A percentile compares a stretch with the other conserved stretches of the same genome.
Evolutionary conservation across 2,797 vertebrate species (phyloP).

Genomic region (Natrix natrix): DNA sequence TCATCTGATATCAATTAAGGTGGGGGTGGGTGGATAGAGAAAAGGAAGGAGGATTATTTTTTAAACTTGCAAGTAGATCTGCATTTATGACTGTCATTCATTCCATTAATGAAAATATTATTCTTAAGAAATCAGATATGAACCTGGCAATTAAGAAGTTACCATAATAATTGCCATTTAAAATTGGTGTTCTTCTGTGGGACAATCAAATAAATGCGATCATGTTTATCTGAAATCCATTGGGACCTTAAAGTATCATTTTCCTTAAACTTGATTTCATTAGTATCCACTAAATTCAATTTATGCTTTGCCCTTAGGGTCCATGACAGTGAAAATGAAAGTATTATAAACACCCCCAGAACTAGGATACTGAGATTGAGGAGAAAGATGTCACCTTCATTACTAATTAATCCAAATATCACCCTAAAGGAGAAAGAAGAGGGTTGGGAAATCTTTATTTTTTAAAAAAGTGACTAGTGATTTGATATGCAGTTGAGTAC

Average conservation of each 20-base stretch:
- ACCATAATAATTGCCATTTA: constrained; percentile 60
- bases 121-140: constrained; percentile 53
- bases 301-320: constrained; percentile 26
- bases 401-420: constrained; percentile 38
- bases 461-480: constrained; percentile 14
- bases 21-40: constrained; percentile 2
- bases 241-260: constrained; percentile 35
- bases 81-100: constrained; percentile 58
- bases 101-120: constrained; percentile 52
- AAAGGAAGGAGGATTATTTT: constrained; percentile 45
- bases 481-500: constrained; percentile 27
- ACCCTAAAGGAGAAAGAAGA: constrained; percentile 17
- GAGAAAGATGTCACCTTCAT: constrained; percentile 27
- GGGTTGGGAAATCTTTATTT: constrained; percentile 17
- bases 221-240: constrained; percentile 13
- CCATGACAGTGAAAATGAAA: constrained; percentile 29
- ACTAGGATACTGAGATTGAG: background rate
- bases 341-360: constrained; percentile 12
- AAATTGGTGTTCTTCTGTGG: constrained; percentile 37
- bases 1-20: constrained; percentile 57
- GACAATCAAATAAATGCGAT: constrained; percentile 49
- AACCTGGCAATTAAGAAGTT: constrained; percentile 57
- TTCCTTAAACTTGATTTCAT: constrained; percentile 27
- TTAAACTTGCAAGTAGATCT: constrained; percentile 58
- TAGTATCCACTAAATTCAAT: constrained; percentile 36